A percentile compares a stretch with the other conserved stretches of the same genome.
Conservation (phyloP, 64 coral and sea anemone species). For the Platygyra sinensis region DNA sequence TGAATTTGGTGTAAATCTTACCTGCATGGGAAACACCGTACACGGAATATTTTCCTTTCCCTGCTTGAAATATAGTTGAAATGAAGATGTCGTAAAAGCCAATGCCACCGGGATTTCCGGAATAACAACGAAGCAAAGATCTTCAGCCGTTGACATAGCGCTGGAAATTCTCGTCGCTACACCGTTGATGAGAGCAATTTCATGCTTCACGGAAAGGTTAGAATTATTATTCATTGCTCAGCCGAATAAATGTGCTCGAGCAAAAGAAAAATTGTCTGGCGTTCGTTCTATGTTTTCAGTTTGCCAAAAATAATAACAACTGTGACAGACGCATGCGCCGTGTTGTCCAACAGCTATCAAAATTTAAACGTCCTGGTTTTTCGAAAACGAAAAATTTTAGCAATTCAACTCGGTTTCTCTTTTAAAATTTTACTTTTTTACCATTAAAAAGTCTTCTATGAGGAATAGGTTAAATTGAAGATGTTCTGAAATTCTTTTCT, state of each 20-base stretch:
- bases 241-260: background rate
- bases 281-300: background rate
- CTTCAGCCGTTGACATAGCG: constrained; percentile 34
- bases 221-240: constrained; percentile 33
- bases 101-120: constrained; percentile 51
- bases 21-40: constrained; percentile 64
- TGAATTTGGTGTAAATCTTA: background rate
- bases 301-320: background rate
- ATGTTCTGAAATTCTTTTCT: too few species aligned
- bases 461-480: too few species aligned
- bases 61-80: constrained; percentile 52
- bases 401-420: background rate
- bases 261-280: background rate
- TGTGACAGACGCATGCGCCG: constrained; percentile 29
- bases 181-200: constrained; percentile 67
- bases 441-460: too few species aligned
- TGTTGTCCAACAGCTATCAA: background rate
- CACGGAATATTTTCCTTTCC: constrained; percentile 57
- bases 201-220: constrained; percentile 37
- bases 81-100: constrained; percentile 70
- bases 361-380: background rate
- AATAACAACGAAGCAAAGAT: constrained; percentile 53
- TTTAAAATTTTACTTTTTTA: too few species aligned
- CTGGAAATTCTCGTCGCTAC: constrained; percentile 63
- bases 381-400: background rate